phyloP scores from a whole-genome alignment of 2,888 invertebrate species.

The Entomobrya proxima region DNA sequence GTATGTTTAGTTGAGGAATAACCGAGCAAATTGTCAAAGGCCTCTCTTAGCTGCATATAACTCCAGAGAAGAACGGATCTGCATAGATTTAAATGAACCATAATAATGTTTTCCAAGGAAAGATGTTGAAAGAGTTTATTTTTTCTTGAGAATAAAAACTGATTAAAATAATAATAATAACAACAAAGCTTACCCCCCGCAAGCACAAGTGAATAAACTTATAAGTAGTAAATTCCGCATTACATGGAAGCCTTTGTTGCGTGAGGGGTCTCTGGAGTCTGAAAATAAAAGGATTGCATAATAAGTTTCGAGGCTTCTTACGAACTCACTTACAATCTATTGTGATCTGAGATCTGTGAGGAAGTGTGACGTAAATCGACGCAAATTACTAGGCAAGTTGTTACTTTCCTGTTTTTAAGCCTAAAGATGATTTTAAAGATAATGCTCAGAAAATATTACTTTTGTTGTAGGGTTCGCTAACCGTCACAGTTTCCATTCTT shows the following conservation, averaged over 20 bases:
- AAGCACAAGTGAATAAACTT: constrained; percentile 6
- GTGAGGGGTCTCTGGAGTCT: constrained; percentile 1
- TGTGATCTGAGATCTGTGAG: too few species aligned
- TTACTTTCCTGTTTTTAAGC: too few species aligned
- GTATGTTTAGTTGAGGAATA: neutral
- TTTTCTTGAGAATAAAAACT: too few species aligned
- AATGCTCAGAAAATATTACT: too few species aligned
- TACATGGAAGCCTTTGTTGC: neutral
- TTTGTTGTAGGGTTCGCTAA: too few species aligned
- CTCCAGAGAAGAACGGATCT: constrained; percentile 7
- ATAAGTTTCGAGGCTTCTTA: neutral
- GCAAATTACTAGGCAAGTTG: too few species aligned
- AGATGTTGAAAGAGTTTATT: neutral
- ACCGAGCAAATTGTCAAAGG: constrained; percentile 6
- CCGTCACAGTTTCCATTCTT: too few species aligned
- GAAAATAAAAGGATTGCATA: neutral
- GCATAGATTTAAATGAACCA: neutral
- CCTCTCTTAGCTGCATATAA: neutral
- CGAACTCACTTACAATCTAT: neutral
- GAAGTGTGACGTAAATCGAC: too few species aligned
- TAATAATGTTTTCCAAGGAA: neutral
- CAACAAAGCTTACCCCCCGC: constrained; percentile 6
- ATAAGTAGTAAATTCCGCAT: constrained; percentile 4
- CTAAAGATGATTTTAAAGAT: too few species aligned
- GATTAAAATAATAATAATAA: neutral